These are phyloP conservation scores for Cyprinodon tularosa DNA, from an alignment of 2,113 vertebrate genomes.

Conservation along the genomic window DNA sequence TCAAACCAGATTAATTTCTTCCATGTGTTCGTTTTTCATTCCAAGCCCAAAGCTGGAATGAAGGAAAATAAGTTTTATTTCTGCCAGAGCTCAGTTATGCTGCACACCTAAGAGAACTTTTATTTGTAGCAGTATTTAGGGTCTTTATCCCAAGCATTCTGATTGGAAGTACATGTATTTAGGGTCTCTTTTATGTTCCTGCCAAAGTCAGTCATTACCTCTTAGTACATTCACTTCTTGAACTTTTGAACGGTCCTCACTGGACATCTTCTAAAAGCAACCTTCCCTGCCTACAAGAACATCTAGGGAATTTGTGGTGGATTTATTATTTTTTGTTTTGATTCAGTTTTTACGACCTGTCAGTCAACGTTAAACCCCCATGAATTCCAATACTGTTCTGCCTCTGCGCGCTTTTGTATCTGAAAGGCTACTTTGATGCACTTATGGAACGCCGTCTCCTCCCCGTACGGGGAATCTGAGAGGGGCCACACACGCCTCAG, in stretches of 20 bases:
- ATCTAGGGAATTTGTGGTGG: slow-evolving; percentile 10
- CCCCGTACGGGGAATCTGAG: slow-evolving; percentile 58
- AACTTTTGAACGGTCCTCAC: slow-evolving; percentile 24
- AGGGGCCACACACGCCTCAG: slow-evolving; percentile 42
- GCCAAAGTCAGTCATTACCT: slow-evolving; percentile 25
- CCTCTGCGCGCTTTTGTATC: slow-evolving; percentile 41
- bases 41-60: background rate
- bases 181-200: slow-evolving; percentile 19
- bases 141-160: background rate
- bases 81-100: background rate
- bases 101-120: slow-evolving; percentile 8
- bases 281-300: background rate
- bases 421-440: slow-evolving; percentile 74
- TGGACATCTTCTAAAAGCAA: background rate
- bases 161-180: slow-evolving; percentile 12
- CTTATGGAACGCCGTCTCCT: slow-evolving; percentile 50
- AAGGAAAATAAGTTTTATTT: slow-evolving; percentile 12
- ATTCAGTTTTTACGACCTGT: slow-evolving; percentile 10
- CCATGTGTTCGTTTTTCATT: background rate
- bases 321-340: slow-evolving; percentile 23
- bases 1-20: background rate
- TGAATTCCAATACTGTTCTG: slow-evolving; percentile 17
- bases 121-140: background rate
- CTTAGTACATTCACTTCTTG: background rate
- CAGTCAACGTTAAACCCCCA: slow-evolving; percentile 9